Percentiles rank a stretch among this genome's conserved stretches.
Evolutionary conservation across 2,113 vertebrate genomes (phyloP).

Genomic region (Ibidorhyncha struthersii): DNA sequence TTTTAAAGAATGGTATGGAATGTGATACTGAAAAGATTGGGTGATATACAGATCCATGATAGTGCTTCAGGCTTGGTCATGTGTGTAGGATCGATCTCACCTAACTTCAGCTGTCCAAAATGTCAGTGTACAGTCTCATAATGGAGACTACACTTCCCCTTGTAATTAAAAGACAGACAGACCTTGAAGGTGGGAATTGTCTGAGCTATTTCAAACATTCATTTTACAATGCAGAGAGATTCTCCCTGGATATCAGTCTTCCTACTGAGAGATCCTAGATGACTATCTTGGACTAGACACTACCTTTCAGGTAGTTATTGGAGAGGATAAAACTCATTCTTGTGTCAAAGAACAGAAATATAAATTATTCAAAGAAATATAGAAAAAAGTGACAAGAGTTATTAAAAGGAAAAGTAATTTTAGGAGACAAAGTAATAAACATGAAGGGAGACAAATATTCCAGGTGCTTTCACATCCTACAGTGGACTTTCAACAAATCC

Average conservation of each 20-base stretch:
- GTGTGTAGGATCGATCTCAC: background rate
- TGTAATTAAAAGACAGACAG: background rate
- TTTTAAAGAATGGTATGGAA: background rate
- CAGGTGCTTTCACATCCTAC: background rate
- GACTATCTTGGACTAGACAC: background rate
- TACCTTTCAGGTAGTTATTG: background rate
- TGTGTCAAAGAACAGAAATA: background rate
- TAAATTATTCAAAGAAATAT: background rate
- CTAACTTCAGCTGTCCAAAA: slow-evolving; percentile 13
- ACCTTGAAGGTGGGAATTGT: background rate
- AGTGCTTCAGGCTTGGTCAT: background rate
- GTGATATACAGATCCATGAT: background rate
- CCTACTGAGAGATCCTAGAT: background rate
- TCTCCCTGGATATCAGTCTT: background rate
- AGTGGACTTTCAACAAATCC: background rate
- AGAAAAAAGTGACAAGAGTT: background rate
- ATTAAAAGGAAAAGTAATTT: background rate
- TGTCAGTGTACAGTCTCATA: background rate
- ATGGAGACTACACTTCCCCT: background rate
- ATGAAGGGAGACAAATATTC: background rate
- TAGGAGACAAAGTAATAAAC: background rate
- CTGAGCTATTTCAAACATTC: background rate
- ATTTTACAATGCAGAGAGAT: background rate
- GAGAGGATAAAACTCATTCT: background rate
- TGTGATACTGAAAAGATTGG: background rate